phyloP scores from a whole-genome alignment of 2,797 vertebrate species.

The Pampus argenteus region DNA sequence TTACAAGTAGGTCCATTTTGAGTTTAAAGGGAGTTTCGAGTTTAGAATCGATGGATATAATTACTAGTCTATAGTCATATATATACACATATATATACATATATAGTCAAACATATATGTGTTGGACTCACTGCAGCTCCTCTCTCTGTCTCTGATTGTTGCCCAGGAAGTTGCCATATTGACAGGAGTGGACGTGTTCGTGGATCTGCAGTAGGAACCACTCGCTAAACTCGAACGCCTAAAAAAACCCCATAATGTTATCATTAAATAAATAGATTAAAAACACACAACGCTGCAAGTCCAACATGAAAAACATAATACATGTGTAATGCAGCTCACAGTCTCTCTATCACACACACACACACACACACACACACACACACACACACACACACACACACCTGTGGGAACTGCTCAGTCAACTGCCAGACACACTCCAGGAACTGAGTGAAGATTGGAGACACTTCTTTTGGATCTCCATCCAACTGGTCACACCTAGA shows the following conservation, averaged over 20 bases:
- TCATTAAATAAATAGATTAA: background rate
- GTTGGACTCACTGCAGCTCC: slow-evolving; percentile 91
- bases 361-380: too few species aligned
- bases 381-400: slow-evolving; percentile 26
- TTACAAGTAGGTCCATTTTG: background rate
- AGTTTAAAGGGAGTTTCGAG: too few species aligned
- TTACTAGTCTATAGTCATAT: too few species aligned
- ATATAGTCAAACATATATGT: background rate
- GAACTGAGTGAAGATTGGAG: slow-evolving; percentile 97
- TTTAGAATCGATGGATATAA: too few species aligned
- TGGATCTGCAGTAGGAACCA: slow-evolving; percentile 99
- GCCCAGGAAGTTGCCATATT: slow-evolving; percentile 97
- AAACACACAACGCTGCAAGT: fast-evolving
- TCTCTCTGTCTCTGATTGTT: slow-evolving; percentile 96
- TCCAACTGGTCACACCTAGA: slow-evolving; percentile 95
- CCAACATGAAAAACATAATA: background rate
- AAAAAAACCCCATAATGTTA: slow-evolving; percentile 7
- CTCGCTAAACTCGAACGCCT: slow-evolving; percentile 96
- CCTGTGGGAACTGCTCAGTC: slow-evolving; percentile 93
- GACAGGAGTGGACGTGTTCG: slow-evolving; percentile 97
- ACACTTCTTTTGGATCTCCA: slow-evolving; percentile 94
- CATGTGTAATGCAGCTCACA: background rate
- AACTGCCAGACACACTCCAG: slow-evolving; percentile 98
- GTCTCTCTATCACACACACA: too few species aligned
- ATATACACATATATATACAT: too few species aligned